Conservation (phyloP, 2,797 vertebrate species). For the Gouania willdenowi region DNA sequence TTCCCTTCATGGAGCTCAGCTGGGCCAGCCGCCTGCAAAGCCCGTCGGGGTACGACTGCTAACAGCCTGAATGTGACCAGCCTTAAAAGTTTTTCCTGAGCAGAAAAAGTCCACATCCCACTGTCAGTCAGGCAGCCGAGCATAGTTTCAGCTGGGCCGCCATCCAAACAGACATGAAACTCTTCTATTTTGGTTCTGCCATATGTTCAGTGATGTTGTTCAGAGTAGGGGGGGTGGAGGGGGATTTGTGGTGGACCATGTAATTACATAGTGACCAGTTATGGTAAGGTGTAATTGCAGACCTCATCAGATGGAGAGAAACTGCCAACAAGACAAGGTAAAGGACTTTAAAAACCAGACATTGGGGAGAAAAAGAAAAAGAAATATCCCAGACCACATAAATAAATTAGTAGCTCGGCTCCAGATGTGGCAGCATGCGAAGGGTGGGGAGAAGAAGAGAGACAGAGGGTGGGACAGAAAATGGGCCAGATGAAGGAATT, state of each 20-base stretch:
- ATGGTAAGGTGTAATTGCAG: constrained; percentile 75
- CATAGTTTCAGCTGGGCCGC: constrained; percentile 83
- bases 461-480: constrained; percentile 37
- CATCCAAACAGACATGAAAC: constrained; percentile 85
- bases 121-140: constrained; percentile 79
- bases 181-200: constrained; percentile 89
- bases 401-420: constrained; percentile 77
- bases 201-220: constrained; percentile 64
- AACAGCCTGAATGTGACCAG: constrained; percentile 60
- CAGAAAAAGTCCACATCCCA: constrained; percentile 79
- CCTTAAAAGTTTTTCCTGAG: constrained; percentile 67
- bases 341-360: constrained; percentile 59
- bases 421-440: constrained; percentile 72
- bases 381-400: constrained; percentile 68
- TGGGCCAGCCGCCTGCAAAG: constrained; percentile 44
- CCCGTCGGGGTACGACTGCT: constrained; percentile 58
- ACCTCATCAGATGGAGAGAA: constrained; percentile 68
- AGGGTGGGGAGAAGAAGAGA: constrained; percentile 40
- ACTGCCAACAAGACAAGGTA: constrained; percentile 71
- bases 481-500: constrained; percentile 47
- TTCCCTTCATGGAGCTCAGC: constrained; percentile 21
- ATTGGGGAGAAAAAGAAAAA: constrained; percentile 13
- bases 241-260: constrained; percentile 68
- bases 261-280: constrained; percentile 76
- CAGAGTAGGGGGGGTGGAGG: constrained; percentile 28